These are phyloP conservation scores for Triplophysa bombifrons DNA, from an alignment of 2,797 vertebrate species.

Conservation along the genomic window DNA sequence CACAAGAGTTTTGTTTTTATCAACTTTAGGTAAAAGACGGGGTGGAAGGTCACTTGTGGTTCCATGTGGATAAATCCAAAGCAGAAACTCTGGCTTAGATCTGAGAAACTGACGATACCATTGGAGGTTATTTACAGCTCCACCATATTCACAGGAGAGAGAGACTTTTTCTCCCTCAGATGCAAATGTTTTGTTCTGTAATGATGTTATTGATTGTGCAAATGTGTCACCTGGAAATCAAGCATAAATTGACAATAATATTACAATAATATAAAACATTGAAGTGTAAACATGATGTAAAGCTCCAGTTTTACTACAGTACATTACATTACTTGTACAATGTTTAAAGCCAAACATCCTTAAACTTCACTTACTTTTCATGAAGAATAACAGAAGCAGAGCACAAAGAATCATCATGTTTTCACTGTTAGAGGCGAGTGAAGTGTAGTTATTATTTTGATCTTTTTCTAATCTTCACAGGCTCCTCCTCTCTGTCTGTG, in stretches of 20 bases:
- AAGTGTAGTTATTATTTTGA: neutral
- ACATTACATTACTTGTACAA: too few relatives aligned
- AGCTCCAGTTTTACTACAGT: neutral
- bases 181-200: neutral
- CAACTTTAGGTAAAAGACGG: neutral
- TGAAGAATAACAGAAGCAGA: too few relatives aligned
- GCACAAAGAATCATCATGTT: too few relatives aligned
- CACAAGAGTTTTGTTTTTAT: neutral
- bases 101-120: constrained; percentile 16
- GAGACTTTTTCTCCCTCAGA: neutral
- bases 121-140: neutral
- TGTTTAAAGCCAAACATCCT: too few relatives aligned
- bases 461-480: neutral
- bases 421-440: neutral
- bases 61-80: neutral
- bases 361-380: too few relatives aligned
- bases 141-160: neutral
- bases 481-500: constrained; percentile 3
- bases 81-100: constrained; percentile 21
- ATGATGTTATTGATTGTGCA: constrained; percentile 8
- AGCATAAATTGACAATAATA: neutral
- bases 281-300: neutral
- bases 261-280: neutral
- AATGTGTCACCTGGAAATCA: neutral
- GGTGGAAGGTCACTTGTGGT: neutral